Evolutionary conservation across 2,797 vertebrate genomes (phyloP).

Genomic region (Coilia nasus): DNA sequence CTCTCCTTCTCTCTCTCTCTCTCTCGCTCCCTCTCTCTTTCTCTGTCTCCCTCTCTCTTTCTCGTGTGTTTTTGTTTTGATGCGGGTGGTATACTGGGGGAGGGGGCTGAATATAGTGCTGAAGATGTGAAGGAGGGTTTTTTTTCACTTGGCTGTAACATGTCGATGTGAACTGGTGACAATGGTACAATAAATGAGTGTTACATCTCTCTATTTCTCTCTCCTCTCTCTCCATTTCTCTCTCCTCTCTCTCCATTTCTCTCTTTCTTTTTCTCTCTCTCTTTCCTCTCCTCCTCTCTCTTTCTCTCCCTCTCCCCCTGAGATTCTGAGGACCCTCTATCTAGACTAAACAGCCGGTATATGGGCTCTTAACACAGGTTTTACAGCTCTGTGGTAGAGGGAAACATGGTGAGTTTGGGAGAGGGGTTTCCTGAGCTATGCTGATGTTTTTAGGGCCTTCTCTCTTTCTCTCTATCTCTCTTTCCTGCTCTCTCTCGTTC

Average conservation of each 20-base stretch:
- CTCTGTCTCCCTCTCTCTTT: neutral
- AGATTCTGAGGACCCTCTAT: slow-evolving; percentile 66
- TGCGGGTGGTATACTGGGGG: too few species aligned
- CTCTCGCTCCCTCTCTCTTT: too few species aligned
- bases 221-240: too few species aligned
- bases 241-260: too few species aligned
- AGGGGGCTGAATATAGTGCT: too few species aligned
- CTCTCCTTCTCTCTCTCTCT: neutral
- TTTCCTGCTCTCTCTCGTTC: neutral
- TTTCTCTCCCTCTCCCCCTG: neutral
- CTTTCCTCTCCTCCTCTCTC: neutral
- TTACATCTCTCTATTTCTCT: too few species aligned
- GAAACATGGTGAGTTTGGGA: slow-evolving; percentile 10
- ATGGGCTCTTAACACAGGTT: slow-evolving; percentile 63
- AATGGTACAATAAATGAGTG: too few species aligned
- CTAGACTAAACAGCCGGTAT: slow-evolving; percentile 76
- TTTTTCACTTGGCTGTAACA: too few species aligned
- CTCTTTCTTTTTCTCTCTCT: neutral
- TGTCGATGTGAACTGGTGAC: too few species aligned
- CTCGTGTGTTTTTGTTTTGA: too few species aligned
- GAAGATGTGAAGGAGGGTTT: too few species aligned
- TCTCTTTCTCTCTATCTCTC: too few species aligned
- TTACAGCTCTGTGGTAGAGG: neutral
- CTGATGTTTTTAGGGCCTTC: neutral
- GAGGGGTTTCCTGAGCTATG: neutral